phyloP scores from a whole-genome alignment of 2,888 invertebrate genomes.

The Escarpia spicata region DNA sequence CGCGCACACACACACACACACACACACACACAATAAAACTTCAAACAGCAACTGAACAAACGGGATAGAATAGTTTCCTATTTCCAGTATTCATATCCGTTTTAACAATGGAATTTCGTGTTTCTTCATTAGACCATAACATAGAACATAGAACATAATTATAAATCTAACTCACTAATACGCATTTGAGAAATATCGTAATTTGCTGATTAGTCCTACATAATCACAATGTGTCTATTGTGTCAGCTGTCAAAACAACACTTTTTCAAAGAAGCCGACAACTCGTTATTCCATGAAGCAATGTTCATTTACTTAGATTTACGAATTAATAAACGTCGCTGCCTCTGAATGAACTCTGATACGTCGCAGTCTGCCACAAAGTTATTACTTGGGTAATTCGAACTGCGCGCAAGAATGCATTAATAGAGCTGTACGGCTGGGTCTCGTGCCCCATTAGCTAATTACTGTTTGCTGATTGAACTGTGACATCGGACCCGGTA shows the following conservation, averaged over 20 bases:
- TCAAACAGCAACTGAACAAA: background rate
- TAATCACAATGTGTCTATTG: background rate
- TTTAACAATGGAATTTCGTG: background rate
- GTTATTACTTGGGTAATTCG: background rate
- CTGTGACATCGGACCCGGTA: background rate
- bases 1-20: background rate
- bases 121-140: background rate
- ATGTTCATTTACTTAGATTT: background rate
- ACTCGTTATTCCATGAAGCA: background rate
- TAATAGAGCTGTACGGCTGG: background rate
- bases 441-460: conserved; percentile 6
- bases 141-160: background rate
- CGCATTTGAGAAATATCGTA: background rate
- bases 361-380: background rate
- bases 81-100: background rate
- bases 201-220: background rate
- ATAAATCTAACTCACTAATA: background rate
- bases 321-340: background rate
- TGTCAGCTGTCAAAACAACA: background rate
- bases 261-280: background rate
- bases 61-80: too few species aligned
- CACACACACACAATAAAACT: background rate
- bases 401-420: conserved; percentile 3
- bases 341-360: background rate
- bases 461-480: background rate